phyloP scores from a whole-genome alignment of 2,888 invertebrate genomes.

The Eilema griseolum region DNA sequence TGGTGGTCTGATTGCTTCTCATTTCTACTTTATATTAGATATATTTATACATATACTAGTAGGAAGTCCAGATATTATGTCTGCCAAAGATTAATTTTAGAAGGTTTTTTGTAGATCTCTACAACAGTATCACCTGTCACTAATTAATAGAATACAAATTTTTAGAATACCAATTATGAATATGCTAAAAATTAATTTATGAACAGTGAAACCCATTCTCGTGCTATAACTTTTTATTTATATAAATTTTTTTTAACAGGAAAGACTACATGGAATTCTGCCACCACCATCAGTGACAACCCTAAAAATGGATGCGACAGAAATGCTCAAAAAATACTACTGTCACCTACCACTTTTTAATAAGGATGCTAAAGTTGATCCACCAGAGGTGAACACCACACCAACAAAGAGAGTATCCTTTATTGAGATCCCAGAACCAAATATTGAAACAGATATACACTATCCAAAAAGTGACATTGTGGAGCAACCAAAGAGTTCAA shows the following conservation, averaged over 20 bases:
- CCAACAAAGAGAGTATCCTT: conserved; percentile 79
- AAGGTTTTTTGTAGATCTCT: too few relatives aligned
- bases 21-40: too few relatives aligned
- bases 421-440: conserved; percentile 70
- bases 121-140: background rate
- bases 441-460: conserved; percentile 30
- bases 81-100: background rate
- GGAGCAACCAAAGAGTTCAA: conserved; percentile 37
- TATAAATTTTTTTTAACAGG: conserved; percentile 66
- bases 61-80: too few relatives aligned
- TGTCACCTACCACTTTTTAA: conserved; percentile 83
- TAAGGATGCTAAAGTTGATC: conserved; percentile 64
- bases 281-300: conserved; percentile 92
- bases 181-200: background rate
- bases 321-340: conserved; percentile 88
- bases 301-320: conserved; percentile 88
- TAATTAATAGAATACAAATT: background rate
- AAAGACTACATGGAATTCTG: conserved; percentile 89
- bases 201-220: background rate
- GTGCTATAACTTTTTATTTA: background rate
- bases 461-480: conserved; percentile 34
- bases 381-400: conserved; percentile 68
- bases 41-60: too few relatives aligned
- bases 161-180: too few relatives aligned
- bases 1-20: too few relatives aligned